Base-by-base conservation (phyloP, 2,888 invertebrate genomes). In the Netelia melanura region DNA sequence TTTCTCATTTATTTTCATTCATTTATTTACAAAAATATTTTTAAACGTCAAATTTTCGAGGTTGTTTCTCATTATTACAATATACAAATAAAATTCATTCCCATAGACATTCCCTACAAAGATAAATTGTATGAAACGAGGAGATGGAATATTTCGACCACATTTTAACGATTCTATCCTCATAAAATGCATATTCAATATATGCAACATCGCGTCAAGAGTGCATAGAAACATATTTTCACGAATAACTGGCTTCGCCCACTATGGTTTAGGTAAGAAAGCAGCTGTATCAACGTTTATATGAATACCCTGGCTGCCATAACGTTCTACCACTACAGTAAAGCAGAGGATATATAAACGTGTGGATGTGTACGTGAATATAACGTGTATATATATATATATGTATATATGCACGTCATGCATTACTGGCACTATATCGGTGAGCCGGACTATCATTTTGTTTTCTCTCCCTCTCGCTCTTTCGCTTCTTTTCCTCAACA, bases 361-460 rank as follows among this genome's bases (percentile, higher is more conserved):
- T 48, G 44, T 0, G 58, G 56, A 8, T 48, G 17, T 43, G 14
- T 48, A 21, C 38, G 67, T 52, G 23, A 58, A 68, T 74, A 62
- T 25, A 54, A 65, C 48, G 25, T 30, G 54, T 25, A 71, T 71
- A 68, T 62, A 68, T 62, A 64, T 58, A 68, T 62, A 64, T 58
- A 64, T 30, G 54, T 25, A 71, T 71, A 68, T 62, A 64, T 58
- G 23, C 52, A 61, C 14, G 54, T 75, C 44, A 14, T 80, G 67
- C 70, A 74, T 80, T 71, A 76, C 70, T 58, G 44, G 56, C 68
- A 68, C 61, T 68, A 62, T 81, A 76, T 68, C 54, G 44, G 56
- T 64, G 43, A 25, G 25, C 65, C 38, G n/a, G 30, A 44, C 71
- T 52, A 68, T 70, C 79, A 64, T 61, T 68, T 44, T 68, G 62